Evolutionary conservation across 2,113 vertebrate genomes (phyloP), one percentile per base, ranked within the genome.

Genomic region (Romanogobio albipinnatus): DNA sequence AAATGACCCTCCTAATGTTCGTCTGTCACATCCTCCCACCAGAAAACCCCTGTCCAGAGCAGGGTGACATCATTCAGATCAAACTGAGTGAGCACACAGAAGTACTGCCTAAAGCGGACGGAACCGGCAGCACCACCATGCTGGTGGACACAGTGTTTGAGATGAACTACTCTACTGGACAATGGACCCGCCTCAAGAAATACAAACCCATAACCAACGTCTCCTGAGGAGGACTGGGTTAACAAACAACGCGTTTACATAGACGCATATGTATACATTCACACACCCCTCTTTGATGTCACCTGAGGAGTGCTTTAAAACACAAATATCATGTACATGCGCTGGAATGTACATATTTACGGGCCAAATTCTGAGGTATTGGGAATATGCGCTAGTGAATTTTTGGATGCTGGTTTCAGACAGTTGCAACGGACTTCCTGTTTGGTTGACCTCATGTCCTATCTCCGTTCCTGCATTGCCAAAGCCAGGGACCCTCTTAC

Each of bases 151-250:
- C 98, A 0, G 97, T 99, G 89, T 99, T 99, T 82, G 98, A 99
- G 95, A 99, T 99, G 98, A 99, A 99, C 96, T 99, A 99, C 85
- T 97, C 97, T 81, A 99, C 98, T 5, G 98, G 98, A 90, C 97
- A 99, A 95, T 99, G 98, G 98, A 99, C 97, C 49, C 96, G 98
- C 86, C 98, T 99, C 93, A 99, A 99, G 95, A 99, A 99, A 93
- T 98, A 99, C 95, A 99, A 99, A 92, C 98, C 98, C 88, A 97
- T 99, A 93, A 97, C 97, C 91, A 98, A 96, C 3, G 95, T 94
- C 84, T 98, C 98, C 73, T 99, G 96, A 97, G 92, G 49, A 45
- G 51, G 76, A 26, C 51, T 62, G 66, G 24, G 64, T 74, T 39
- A 45, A 36, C 14, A 47, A 70, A 49, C 59, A 5, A 43, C 26